Base-by-base conservation (phyloP, 2,888 invertebrate genomes). In the Eilema griseolum region DNA sequence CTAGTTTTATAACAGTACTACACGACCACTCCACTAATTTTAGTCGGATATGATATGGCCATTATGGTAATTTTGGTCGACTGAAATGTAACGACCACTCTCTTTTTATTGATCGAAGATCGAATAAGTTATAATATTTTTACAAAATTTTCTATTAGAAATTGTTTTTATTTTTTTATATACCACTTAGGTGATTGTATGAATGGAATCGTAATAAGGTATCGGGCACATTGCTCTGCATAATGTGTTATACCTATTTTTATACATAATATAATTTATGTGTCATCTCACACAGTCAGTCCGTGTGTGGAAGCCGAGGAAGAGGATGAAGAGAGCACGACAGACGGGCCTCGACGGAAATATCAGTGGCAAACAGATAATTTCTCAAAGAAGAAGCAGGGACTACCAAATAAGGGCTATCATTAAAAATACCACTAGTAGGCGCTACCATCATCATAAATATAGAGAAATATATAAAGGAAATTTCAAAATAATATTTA, bases 401-500 rank as follows among this genome's bases (percentile, higher is more conserved):
- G 41, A n/a, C 10, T 11, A 37, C 37, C 61, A 41, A 59, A 52
- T 52, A 52, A 52, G 57, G 56, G 63, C 63, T 63, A 62, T 41
- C 16, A 62, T 41, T 62, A 62, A 62, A 62, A 62, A 62, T 62
- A 41, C 62, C 62, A 62, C 62, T 62, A 62, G 62, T 62, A 41
- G 62, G 62, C 62, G 62, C 62, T 62, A 62, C 62, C 41, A 41
- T 62, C 20, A 7, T 20, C 16, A 41, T 10, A 41, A 11, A 41
- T 41, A 20, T 26, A 26, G 2, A 11, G 26, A 62, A 62, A 23
- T 62, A 16, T 24, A 52, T 52, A 10, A 10, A 52, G n/a, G n/a
- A 52, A 52, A 52, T 52, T n/a, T n/a, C 20, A 52, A 52, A 52
- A 52, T n/a, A 52, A 52, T n/a, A n/a, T 4, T 41, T 1, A 4